Conservation (phyloP, 1,140 invertebrate genomes). For the Trigoniulus corallinus region DNA sequence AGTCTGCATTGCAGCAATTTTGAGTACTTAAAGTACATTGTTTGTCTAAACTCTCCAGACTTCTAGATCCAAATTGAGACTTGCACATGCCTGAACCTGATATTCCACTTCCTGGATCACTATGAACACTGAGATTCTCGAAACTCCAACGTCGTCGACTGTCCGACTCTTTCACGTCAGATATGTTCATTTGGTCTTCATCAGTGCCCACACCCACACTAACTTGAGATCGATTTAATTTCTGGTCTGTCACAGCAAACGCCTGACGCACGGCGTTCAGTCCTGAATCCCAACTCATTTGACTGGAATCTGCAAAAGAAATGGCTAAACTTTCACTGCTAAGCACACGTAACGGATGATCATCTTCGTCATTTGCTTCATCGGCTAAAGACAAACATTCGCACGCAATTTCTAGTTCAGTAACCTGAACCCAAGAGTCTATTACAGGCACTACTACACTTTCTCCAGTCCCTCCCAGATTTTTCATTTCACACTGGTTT, state of each 20-base stretch:
- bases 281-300: slow-evolving; percentile 2
- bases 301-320: slow-evolving; percentile 41
- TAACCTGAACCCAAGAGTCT: slow-evolving; percentile 36
- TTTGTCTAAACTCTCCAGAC: slow-evolving; percentile 25
- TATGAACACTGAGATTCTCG: background rate
- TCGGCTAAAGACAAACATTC: slow-evolving; percentile 10
- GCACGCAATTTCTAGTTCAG: slow-evolving; percentile 61
- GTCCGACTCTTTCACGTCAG: background rate
- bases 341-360: slow-evolving; percentile 67
- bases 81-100: background rate
- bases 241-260: slow-evolving; percentile 8
- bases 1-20: too few relatives aligned
- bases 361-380: slow-evolving; percentile 22
- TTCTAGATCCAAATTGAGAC: too few relatives aligned
- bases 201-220: background rate
- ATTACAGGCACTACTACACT: too few relatives aligned
- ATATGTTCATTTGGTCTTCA: background rate
- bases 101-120: slow-evolving; percentile 37
- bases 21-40: too few relatives aligned
- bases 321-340: slow-evolving; percentile 81
- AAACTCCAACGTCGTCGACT: background rate
- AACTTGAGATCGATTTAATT: slow-evolving; percentile 6
- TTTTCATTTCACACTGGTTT: background rate
- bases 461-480: background rate
- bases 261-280: slow-evolving; percentile 1